Percentiles rank a stretch among this genome's conserved stretches.
Conservation (phyloP, 2,797 vertebrate genomes). For the Sciurus vulgaris region DNA sequence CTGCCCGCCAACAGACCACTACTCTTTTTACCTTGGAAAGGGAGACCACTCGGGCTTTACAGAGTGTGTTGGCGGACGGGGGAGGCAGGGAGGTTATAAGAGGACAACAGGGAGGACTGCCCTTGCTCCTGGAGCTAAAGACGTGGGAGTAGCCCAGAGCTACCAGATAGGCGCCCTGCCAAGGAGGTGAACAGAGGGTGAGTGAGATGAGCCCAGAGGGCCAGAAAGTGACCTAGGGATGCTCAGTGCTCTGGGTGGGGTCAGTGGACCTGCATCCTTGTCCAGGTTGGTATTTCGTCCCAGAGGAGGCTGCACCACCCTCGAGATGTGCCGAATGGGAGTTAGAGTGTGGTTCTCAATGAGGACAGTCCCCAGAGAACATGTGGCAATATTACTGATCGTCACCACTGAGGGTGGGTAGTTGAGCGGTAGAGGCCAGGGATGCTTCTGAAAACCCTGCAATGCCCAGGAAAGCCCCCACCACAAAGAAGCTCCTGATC, state of each 20-base stretch:
- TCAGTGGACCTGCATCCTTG: not conserved
- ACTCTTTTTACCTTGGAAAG: not conserved
- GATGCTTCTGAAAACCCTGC: not conserved
- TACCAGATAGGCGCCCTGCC: not conserved
- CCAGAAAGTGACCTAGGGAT: not conserved
- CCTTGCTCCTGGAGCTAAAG: not conserved
- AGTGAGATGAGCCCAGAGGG: not conserved
- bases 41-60: not conserved
- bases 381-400: not conserved
- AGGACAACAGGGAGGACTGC: not conserved
- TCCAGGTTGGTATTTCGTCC: not conserved
- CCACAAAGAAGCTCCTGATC: not conserved
- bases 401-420: not conserved
- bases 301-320: not conserved
- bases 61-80: not conserved
- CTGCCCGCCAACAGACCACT: not conserved
- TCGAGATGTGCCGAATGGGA: not conserved
- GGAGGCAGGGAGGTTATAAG: too few relatives aligned
- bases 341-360: not conserved
- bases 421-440: not conserved
- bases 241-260: not conserved
- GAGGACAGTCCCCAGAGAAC: not conserved
- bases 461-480: not conserved
- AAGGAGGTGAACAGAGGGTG: not conserved
- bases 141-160: not conserved